Evolutionary conservation across 2,888 invertebrate genomes (phyloP).

Genomic region (Parascotia fuliginaria): DNA sequence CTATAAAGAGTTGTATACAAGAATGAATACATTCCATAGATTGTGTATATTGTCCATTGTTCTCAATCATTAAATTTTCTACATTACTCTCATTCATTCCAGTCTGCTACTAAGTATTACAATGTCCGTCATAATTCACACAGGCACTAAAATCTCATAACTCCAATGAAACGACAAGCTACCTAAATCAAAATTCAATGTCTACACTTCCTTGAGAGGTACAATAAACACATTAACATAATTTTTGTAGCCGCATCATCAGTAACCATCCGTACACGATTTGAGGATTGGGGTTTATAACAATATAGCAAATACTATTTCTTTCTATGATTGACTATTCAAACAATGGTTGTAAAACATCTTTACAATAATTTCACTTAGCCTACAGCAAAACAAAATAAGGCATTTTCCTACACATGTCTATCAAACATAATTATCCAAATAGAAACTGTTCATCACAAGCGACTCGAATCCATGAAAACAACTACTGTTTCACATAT

Average conservation of each 20-base stretch:
- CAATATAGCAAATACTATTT: slow-evolving; percentile 60
- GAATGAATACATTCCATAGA: too few relatives aligned
- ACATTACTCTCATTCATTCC: slow-evolving; percentile 27
- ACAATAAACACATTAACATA: slow-evolving; percentile 54
- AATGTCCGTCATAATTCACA: slow-evolving; percentile 25
- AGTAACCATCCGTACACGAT: slow-evolving; percentile 55
- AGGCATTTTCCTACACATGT: slow-evolving; percentile 77
- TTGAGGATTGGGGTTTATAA: slow-evolving; percentile 55
- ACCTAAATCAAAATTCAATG: slow-evolving; percentile 50
- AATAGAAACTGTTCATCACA: slow-evolving; percentile 59
- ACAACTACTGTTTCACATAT: slow-evolving; percentile 52
- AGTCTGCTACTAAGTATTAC: slow-evolving; percentile 32
- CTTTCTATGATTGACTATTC: slow-evolving; percentile 55
- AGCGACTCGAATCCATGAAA: slow-evolving; percentile 58
- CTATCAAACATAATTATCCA: slow-evolving; percentile 64
- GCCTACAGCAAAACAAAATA: slow-evolving; percentile 81
- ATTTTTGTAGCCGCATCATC: slow-evolving; percentile 47
- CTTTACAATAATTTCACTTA: slow-evolving; percentile 75
- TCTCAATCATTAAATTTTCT: slow-evolving; percentile 34
- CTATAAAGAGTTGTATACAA: too few relatives aligned
- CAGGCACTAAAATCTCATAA: slow-evolving; percentile 32
- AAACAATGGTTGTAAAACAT: slow-evolving; percentile 65
- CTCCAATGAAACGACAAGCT: slow-evolving; percentile 43
- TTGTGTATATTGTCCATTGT: slow-evolving; percentile 35
- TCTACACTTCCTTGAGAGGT: slow-evolving; percentile 72